Percentiles rank a stretch among this genome's conserved stretches.
These are phyloP conservation scores for Phrynosoma blainvillii DNA, from an alignment of 2,113 vertebrate genomes.

Conservation along the genomic window DNA sequence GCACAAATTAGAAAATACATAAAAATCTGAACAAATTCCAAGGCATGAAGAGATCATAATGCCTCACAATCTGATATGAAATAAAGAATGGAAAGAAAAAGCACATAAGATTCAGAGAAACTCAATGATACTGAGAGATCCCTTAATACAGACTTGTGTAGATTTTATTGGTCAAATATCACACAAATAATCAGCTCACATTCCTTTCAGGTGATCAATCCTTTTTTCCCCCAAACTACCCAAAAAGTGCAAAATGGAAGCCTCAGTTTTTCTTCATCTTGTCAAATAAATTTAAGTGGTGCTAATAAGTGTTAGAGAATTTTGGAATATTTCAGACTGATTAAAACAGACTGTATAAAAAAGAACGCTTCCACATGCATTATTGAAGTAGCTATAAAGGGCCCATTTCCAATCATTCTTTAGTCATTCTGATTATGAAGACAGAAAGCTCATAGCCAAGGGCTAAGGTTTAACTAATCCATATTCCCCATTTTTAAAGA, in stretches of 20 bases:
- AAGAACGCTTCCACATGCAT: not conserved
- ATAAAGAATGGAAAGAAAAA: too few relatives aligned
- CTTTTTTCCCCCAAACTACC: not conserved
- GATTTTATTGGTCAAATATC: not conserved
- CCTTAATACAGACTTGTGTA: not conserved
- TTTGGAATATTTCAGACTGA: not conserved
- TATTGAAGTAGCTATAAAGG: not conserved
- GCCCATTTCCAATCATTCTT: not conserved
- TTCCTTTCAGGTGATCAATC: not conserved
- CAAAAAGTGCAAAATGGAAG: not conserved
- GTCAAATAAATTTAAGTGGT: not conserved
- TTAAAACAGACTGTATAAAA: not conserved
- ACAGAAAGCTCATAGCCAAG: not conserved
- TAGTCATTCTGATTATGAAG: not conserved
- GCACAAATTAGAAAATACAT: too few relatives aligned
- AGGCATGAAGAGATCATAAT: too few relatives aligned
- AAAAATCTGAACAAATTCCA: too few relatives aligned
- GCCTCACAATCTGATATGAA: too few relatives aligned
- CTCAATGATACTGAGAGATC: too few relatives aligned
- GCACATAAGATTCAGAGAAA: too few relatives aligned
- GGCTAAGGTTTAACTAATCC: not conserved
- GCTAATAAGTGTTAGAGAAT: not conserved
- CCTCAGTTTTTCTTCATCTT: not conserved
- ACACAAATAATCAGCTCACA: not conserved
- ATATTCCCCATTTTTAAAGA: not conserved